Evolutionary conservation across 2,797 vertebrate genomes (phyloP).

Genomic region (Scyliorhinus canicula): DNA sequence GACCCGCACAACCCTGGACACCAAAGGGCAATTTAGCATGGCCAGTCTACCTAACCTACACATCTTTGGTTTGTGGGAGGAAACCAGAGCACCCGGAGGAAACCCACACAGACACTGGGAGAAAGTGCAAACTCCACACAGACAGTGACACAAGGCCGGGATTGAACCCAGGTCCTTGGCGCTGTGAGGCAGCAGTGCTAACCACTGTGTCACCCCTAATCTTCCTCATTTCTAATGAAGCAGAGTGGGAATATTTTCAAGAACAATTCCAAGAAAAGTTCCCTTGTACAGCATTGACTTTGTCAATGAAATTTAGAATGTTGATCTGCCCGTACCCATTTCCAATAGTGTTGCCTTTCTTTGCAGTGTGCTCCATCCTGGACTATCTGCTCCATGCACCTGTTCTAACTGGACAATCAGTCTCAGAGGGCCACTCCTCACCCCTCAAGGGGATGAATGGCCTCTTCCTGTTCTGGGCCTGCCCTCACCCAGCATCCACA

Average conservation of each 20-base stretch:
- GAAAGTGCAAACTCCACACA: too few relatives aligned
- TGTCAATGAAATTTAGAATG: neutral
- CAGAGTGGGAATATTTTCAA: neutral
- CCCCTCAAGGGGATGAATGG: neutral
- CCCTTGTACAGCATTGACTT: neutral
- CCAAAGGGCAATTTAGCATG: too few relatives aligned
- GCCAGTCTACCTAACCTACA: too few relatives aligned
- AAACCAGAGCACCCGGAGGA: too few relatives aligned
- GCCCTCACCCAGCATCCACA: neutral
- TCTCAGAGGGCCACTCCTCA: neutral
- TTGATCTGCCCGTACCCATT: neutral
- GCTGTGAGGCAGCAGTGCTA: too few relatives aligned
- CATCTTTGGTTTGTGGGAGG: too few relatives aligned
- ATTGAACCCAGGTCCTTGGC: too few relatives aligned
- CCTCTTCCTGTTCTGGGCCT: neutral
- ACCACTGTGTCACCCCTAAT: too few relatives aligned
- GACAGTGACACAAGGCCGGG: too few relatives aligned
- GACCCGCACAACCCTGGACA: too few relatives aligned
- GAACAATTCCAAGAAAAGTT: neutral
- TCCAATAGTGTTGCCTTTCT: neutral
- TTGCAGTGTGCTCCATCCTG: neutral
- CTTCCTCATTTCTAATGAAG: neutral
- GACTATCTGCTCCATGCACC: neutral
- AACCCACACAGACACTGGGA: too few relatives aligned
- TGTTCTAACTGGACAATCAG: neutral